phyloP scores from a whole-genome alignment of 2,888 invertebrate species.

The Drosophila leonis region DNA sequence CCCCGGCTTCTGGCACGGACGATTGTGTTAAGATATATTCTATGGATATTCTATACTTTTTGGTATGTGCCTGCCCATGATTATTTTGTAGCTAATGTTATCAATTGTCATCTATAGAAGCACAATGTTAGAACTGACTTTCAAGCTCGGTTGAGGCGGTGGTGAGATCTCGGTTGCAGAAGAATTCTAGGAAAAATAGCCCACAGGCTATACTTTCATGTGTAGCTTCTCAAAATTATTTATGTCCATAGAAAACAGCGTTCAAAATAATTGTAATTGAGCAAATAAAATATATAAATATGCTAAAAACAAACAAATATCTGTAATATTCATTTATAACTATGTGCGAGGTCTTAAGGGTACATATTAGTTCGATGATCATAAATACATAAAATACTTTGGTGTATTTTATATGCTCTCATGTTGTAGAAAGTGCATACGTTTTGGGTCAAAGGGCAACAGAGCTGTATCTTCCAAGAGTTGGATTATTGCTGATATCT shows the following conservation, averaged over 20 bases:
- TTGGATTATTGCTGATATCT: too few relatives aligned
- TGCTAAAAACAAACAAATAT: background rate
- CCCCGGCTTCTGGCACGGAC: conserved; percentile 51
- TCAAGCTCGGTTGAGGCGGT: background rate
- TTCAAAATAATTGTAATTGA: background rate
- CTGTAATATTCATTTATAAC: background rate
- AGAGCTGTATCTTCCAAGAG: too few relatives aligned
- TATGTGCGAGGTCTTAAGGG: background rate
- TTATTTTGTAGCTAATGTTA: background rate
- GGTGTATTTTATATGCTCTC: too few relatives aligned
- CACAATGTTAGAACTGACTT: background rate
- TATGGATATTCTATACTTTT: background rate
- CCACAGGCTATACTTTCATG: background rate
- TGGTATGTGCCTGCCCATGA: background rate
- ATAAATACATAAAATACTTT: too few relatives aligned
- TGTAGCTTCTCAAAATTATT: conserved; percentile 25
- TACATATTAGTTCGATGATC: too few relatives aligned
- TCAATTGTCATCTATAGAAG: background rate
- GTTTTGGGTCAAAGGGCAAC: too few relatives aligned
- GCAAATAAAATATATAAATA: conserved; percentile 1
- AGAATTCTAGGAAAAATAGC: conserved; percentile 18
- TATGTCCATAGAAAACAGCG: conserved; percentile 3
- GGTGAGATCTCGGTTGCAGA: conserved; percentile 26
- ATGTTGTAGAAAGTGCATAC: too few relatives aligned
- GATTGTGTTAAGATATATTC: conserved; percentile 29